A percentile compares a stretch with the other conserved stretches of the same genome.
Conservation (phyloP, 2,888 invertebrate genomes). For the Polyommatus iphigenia region DNA sequence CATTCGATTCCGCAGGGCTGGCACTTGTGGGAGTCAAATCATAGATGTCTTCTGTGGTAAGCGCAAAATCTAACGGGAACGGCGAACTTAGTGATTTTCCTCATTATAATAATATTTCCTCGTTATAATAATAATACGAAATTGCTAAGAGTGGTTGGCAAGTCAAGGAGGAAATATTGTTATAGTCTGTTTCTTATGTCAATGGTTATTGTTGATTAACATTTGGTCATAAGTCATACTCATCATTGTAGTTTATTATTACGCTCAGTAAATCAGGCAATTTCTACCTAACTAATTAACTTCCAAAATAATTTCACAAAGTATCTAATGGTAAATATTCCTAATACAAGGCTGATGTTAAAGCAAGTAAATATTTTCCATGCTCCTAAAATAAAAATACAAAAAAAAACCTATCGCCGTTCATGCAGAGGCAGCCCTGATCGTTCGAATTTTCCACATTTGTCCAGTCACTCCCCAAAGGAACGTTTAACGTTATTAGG, state of each 20-base stretch:
- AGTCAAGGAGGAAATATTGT: not conserved
- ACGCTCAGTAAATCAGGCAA: too few species aligned
- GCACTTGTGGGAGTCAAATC: conserved; percentile 22
- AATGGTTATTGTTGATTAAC: too few species aligned
- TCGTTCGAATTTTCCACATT: conserved; percentile 58
- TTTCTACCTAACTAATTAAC: too few species aligned
- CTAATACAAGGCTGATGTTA: too few species aligned
- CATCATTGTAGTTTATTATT: too few species aligned
- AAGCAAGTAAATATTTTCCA: not conserved
- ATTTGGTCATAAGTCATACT: too few species aligned
- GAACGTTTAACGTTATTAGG: conserved; percentile 79
- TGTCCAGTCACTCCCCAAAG: conserved; percentile 77
- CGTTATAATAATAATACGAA: too few species aligned
- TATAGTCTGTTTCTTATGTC: too few species aligned
- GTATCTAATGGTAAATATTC: too few species aligned
- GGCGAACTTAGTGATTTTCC: not conserved
- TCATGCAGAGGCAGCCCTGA: conserved; percentile 55
- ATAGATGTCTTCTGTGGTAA: not conserved
- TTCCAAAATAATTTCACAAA: too few species aligned
- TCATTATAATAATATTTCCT: too few species aligned
- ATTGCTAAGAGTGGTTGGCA: not conserved
- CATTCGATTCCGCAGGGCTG: conserved; percentile 70
- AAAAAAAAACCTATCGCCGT: conserved; percentile 33
- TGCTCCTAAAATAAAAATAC: not conserved
- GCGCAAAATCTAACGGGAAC: not conserved